Evolutionary conservation across 1,140 invertebrate species (phyloP).

Genomic region (Heliconius hermathena): DNA sequence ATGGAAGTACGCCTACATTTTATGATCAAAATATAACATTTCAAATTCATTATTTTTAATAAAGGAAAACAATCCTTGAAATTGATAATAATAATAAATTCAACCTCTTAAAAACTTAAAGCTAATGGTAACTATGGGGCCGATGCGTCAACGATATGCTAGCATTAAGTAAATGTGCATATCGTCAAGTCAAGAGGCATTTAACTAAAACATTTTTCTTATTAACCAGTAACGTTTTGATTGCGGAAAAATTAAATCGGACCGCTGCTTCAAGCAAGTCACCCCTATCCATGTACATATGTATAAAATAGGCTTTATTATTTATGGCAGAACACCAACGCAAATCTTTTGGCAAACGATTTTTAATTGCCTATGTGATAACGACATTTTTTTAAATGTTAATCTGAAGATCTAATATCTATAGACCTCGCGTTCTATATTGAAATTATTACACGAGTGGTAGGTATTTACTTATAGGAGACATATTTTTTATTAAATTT

Average conservation of each 20-base stretch:
- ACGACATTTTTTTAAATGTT: not conserved
- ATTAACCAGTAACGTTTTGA: not conserved
- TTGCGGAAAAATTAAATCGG: conserved; percentile 2
- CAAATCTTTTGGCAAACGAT: not conserved
- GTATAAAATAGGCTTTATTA: conserved; percentile 27
- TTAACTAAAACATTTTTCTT: conserved; percentile 30
- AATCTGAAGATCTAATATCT: conserved; percentile 21
- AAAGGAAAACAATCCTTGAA: conserved; percentile 3
- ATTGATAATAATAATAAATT: conserved; percentile 12
- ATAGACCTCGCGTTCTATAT: conserved; percentile 25
- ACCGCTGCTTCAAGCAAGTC: conserved; percentile 7
- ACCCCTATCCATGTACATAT: conserved; percentile 34
- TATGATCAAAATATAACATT: conserved; percentile 53
- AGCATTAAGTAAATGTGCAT: conserved; percentile 32
- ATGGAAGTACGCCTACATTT: conserved; percentile 55
- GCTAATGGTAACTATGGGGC: conserved; percentile 77
- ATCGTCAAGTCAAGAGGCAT: conserved; percentile 37
- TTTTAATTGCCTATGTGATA: not conserved
- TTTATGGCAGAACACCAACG: conserved; percentile 18
- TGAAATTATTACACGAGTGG: conserved; percentile 33
- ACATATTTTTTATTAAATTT: conserved; percentile 77
- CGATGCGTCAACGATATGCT: conserved; percentile 53
- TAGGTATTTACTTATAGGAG: conserved; percentile 58
- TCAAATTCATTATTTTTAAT: conserved; percentile 34
- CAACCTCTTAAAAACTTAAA: conserved; percentile 55